phyloP scores from a whole-genome alignment of 1,140 invertebrate genomes.

The Vanessa tameamea region DNA sequence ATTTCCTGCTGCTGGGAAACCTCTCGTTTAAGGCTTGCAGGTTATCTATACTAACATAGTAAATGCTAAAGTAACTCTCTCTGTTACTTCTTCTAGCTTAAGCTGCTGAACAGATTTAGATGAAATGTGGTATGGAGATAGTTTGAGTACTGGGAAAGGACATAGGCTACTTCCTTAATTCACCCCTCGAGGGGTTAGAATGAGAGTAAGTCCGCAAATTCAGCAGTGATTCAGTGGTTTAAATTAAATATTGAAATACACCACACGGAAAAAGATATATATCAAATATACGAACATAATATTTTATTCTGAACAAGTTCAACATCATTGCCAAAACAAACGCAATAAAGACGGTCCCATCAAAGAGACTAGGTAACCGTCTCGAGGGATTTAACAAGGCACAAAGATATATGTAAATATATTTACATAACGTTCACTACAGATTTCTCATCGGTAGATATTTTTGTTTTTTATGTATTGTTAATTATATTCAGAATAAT shows the following conservation, averaged over 20 bases:
- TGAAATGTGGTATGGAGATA: too few relatives aligned
- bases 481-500: background rate
- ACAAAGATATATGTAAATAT: conserved; percentile 20
- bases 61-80: too few relatives aligned
- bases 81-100: too few relatives aligned
- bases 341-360: conserved; percentile 19
- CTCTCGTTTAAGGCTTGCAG: too few relatives aligned
- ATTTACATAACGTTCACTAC: conserved; percentile 15
- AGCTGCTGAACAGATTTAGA: too few relatives aligned
- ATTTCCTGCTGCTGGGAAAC: too few relatives aligned
- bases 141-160: too few relatives aligned
- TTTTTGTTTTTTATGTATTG: conserved; percentile 3
- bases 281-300: conserved; percentile 9
- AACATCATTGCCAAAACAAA: conserved; percentile 27
- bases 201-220: too few relatives aligned
- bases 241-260: background rate
- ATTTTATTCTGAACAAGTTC: conserved; percentile 11
- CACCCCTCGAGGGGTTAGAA: too few relatives aligned
- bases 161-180: too few relatives aligned
- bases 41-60: too few relatives aligned
- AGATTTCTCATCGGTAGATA: background rate
- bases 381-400: conserved; percentile 20
- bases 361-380: conserved; percentile 27
- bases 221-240: too few relatives aligned
- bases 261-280: background rate